Evolutionary conservation across 2,113 vertebrate species (phyloP), one percentile per base, ranked within the genome.

Genomic region (Halcyon malimbica): DNA sequence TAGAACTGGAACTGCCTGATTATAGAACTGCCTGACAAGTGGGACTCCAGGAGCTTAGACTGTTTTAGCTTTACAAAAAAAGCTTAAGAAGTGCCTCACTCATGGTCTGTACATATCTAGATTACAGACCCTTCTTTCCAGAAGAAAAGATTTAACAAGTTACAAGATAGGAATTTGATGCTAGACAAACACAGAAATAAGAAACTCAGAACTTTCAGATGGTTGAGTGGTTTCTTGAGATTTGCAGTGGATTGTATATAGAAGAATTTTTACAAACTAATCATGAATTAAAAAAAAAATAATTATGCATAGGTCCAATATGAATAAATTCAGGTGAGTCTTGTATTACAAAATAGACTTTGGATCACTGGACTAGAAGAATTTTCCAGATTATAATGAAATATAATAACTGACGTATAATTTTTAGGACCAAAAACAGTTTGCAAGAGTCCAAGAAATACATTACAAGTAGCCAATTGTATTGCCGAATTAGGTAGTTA

Each of bases 251-350:
- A 57, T 57, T 62, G 14, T 53, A 44, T 56, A 2, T 29, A 8
- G 10, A 7, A 68, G 21, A 14, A 65, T 70, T 84, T 91, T 74
- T 57, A 20, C 11, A 73, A 81, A 70, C 11, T 42, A 19, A 60
- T 46, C 0, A 59, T 37, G 5, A 29, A 11, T 8, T 39, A 0
- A 1, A 7, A 6, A n/a, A 65, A 24, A 35, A 35, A 64, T 10
- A 46, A 29, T 2, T 14, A 20, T 16, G 15, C 24, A 23, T 24
- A 51, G 4, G 4, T 71, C n/a, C 76, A 75, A 35, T n/a, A 71
- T 12, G 1, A 83, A 63, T 54, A 57, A 63, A 75, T 63, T 86
- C 63, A 54, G 53, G 9, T 26, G 23, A 74, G 17, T 3, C 12
- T 67, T 75, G 10, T 65, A 15, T 82, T 87, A 69, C 16, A 65